phyloP scores from a whole-genome alignment of 2,797 vertebrate species.

The Buphagus erythrorhynchus region DNA sequence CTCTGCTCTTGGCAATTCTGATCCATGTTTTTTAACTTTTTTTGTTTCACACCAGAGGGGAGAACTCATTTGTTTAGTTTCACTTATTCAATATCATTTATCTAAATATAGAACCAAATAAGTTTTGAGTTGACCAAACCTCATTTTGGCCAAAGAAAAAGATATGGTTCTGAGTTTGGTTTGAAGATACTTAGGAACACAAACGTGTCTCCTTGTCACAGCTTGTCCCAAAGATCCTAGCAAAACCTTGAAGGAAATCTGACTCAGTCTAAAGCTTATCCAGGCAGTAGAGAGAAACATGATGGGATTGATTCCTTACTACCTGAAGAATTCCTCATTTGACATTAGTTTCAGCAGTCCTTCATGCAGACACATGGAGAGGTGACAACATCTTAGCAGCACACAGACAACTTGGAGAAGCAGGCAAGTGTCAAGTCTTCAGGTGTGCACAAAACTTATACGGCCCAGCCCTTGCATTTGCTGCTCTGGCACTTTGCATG shows the following conservation, averaged over 20 bases:
- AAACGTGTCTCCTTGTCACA: neutral
- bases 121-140: neutral
- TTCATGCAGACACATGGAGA: neutral
- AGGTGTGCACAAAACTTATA: accelerated
- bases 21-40: neutral
- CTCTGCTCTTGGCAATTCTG: neutral
- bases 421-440: neutral
- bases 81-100: neutral
- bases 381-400: neutral
- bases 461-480: neutral
- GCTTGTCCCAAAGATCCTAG: neutral
- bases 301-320: neutral
- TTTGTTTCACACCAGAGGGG: neutral
- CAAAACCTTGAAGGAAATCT: neutral
- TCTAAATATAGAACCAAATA: neutral
- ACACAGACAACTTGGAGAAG: neutral
- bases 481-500: neutral
- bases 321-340: neutral
- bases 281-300: neutral
- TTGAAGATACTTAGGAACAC: neutral
- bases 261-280: neutral
- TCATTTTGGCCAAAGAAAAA: neutral
- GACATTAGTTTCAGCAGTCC: neutral
- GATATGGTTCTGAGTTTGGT: neutral
- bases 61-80: neutral